Base-by-base conservation (phyloP, 1,140 invertebrate species). In the Cryptotermes secundus region DNA sequence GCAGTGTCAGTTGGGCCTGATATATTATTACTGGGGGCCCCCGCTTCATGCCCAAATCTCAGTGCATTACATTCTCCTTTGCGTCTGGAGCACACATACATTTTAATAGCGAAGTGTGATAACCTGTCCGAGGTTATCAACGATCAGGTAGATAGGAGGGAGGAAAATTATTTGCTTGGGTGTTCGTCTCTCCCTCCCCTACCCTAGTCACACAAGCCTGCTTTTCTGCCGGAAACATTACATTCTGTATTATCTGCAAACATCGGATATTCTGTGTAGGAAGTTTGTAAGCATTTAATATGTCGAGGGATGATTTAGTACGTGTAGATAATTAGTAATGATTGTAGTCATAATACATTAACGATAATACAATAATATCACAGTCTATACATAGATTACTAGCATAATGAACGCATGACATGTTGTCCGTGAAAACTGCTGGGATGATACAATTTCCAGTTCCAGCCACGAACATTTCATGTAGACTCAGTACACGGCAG, bases 91-190 rank as follows among this genome's bases (percentile, higher is more conserved):
- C 59, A 12, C 22, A 65, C 59, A n/a, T 26, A 65, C 59, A 65
- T 65, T 65, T 65, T 65, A 65, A 65, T n/a, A 65, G 26, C 26
- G 24, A 6, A 3, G 26, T 65, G 59, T 65, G 59, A 65, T 65
- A 65, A 65, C 59, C 59, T 65, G 59, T 65, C 59, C n/a, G 59
- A 65, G 59, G 59, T 65, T 65, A 65, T 65, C 59, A 65, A 65
- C 59, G n/a, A 65, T 65, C 59, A 65, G 26, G 59, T 65, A 6
- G 26, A 1, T 65, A n/a, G 59, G 59, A n/a, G n/a, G 59, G 59
- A 65, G 59, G 6, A 31, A 65, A 65, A 65, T 65, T n/a, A 65
- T 65, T 65, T 65, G n/a, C 59, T 65, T n/a, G 59, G 59, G 12
- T 65, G 26, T 31, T 65, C 38, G 38, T 42, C 53, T 59, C 16